Evolutionary conservation across 2,113 vertebrate species (phyloP).

Genomic region (Ifrita kowaldi): DNA sequence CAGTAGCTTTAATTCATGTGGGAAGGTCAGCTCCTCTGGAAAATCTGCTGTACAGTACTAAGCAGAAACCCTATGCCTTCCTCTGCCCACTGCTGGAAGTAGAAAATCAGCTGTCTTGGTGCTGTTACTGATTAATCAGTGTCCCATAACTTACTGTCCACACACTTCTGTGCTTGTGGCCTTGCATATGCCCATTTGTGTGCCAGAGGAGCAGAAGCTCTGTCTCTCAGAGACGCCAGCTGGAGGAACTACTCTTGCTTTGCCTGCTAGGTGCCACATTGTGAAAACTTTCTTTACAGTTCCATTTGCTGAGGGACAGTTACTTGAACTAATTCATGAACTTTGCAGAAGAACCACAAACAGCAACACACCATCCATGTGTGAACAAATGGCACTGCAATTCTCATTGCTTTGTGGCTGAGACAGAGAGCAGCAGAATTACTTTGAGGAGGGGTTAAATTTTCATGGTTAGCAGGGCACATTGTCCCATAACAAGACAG

Average conservation of each 20-base stretch:
- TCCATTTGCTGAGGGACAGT: neutral
- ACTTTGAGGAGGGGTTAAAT: neutral
- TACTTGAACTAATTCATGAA: neutral
- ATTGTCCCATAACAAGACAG: neutral
- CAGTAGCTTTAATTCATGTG: neutral
- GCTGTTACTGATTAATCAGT: neutral
- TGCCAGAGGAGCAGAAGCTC: neutral
- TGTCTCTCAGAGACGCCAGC: neutral
- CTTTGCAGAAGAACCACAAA: neutral
- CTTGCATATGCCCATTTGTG: neutral
- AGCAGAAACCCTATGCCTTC: neutral
- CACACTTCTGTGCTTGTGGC: neutral
- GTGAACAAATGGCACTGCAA: neutral
- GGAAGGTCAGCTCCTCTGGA: neutral
- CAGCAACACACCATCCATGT: neutral
- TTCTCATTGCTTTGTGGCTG: neutral
- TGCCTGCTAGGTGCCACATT: neutral
- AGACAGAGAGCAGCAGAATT: neutral
- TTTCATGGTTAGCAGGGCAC: neutral
- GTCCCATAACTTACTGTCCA: neutral
- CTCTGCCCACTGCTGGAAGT: neutral
- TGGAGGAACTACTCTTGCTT: neutral
- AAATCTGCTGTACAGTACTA: neutral
- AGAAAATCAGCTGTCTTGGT: neutral
- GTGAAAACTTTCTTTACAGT: neutral